Evolutionary conservation across 2,797 vertebrate genomes (phyloP).

Genomic region (Hemitrygon akajei): DNA sequence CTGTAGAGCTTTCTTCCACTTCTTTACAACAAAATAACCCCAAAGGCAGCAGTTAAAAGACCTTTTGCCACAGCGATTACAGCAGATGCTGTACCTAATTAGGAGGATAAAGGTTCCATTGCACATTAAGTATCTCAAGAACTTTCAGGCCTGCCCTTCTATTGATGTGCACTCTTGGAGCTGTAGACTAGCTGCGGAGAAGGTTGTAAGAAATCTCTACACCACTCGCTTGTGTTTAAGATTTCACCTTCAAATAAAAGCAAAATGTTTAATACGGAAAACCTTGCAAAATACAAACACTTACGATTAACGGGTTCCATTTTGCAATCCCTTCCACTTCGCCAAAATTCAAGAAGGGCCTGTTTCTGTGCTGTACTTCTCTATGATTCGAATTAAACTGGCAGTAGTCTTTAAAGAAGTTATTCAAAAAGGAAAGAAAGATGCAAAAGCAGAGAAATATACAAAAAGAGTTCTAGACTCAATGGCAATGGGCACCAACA

Average conservation of each 20-base stretch:
- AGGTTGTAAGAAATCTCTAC: not conserved
- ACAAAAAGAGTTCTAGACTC: too few relatives aligned
- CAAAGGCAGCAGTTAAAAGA: conserved; percentile 23
- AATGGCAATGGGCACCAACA: too few relatives aligned
- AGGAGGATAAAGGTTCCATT: conserved; percentile 24
- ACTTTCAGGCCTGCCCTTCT: not conserved
- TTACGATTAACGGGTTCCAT: not conserved
- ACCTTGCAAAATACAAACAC: not conserved
- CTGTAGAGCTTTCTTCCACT: conserved; percentile 20
- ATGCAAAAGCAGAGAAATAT: too few relatives aligned
- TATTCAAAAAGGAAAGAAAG: too few relatives aligned
- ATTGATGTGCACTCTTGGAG: not conserved
- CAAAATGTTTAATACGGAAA: not conserved
- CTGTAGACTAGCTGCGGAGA: not conserved
- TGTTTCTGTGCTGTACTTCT: too few relatives aligned
- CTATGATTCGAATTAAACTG: too few relatives aligned
- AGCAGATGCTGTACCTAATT: conserved; percentile 15
- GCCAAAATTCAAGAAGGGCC: not conserved
- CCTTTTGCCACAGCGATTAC: conserved; percentile 18
- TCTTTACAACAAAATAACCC: conserved; percentile 34
- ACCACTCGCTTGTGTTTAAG: too few relatives aligned
- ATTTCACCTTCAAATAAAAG: not conserved
- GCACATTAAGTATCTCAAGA: conserved; percentile 19
- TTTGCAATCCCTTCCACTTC: not conserved
- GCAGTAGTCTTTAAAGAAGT: too few relatives aligned